Evolutionary conservation across 2,797 vertebrate species (phyloP).

Genomic region (Zonotrichia albicollis): DNA sequence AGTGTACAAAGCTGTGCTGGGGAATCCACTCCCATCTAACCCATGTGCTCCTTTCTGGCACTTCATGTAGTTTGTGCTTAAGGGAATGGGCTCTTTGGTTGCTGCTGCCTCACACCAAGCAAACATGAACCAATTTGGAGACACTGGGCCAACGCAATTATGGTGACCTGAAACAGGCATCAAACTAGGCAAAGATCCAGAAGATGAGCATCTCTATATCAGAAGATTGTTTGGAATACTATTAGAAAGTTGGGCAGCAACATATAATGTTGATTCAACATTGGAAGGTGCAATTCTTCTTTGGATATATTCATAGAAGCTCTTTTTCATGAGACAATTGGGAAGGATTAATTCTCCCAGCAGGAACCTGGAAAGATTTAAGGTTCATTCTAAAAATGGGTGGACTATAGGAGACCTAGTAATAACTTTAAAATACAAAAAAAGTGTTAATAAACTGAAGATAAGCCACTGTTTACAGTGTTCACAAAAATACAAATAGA

Average conservation of each 20-base stretch:
- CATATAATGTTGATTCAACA: background rate
- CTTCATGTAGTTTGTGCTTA: rapidly evolving
- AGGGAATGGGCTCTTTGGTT: background rate
- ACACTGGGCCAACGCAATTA: background rate
- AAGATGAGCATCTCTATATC: background rate
- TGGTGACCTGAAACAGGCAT: background rate
- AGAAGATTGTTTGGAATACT: background rate
- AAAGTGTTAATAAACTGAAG: background rate
- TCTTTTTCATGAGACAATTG: background rate
- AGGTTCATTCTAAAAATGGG: background rate
- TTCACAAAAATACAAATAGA: background rate
- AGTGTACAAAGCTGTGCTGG: background rate
- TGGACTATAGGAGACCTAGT: background rate
- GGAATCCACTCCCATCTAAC: background rate
- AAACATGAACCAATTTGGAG: background rate
- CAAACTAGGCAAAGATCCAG: background rate
- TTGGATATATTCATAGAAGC: background rate
- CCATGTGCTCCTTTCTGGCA: background rate
- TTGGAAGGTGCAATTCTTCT: background rate
- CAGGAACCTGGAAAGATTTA: background rate
- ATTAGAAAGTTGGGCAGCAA: background rate
- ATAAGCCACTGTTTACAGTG: background rate
- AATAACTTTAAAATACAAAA: background rate
- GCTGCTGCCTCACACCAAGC: background rate
- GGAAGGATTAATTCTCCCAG: background rate